Evolutionary conservation across 2,888 invertebrate genomes (phyloP).

Genomic region (Drosophila prolongata): DNA sequence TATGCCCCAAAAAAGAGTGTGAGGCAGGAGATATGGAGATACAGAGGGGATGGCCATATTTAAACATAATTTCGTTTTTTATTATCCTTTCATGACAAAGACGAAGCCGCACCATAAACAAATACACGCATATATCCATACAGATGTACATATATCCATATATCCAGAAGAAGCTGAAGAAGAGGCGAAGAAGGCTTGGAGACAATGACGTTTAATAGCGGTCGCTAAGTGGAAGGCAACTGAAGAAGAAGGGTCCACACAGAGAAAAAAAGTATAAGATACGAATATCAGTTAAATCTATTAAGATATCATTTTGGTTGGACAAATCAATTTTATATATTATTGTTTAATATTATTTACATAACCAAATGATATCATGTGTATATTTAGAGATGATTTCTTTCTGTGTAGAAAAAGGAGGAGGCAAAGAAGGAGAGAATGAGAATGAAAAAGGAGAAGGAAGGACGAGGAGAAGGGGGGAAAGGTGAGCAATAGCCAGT

Average conservation of each 20-base stretch:
- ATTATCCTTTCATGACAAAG: constrained; percentile 71
- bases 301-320: too few species aligned
- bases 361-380: too few species aligned
- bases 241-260: constrained; percentile 7
- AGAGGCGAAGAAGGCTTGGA: constrained; percentile 30
- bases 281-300: too few species aligned
- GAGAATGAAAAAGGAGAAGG: neutral
- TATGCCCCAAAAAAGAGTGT: constrained; percentile 19
- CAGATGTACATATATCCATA: neutral
- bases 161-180: constrained; percentile 11
- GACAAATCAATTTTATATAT: too few species aligned
- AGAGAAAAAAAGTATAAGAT: neutral
- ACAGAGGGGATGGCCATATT: constrained; percentile 55
- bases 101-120: constrained; percentile 48
- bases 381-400: neutral
- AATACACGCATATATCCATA: constrained; percentile 14
- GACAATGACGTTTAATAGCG: constrained; percentile 70
- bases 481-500: constrained; percentile 13
- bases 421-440: constrained; percentile 3
- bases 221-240: constrained; percentile 50
- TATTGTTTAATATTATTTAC: too few species aligned
- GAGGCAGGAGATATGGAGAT: neutral
- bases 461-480: neutral
- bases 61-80: constrained; percentile 77
- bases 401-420: neutral